These are phyloP conservation scores for Emmelina monodactyla DNA, from an alignment of 2,888 invertebrate species.

Conservation along the genomic window DNA sequence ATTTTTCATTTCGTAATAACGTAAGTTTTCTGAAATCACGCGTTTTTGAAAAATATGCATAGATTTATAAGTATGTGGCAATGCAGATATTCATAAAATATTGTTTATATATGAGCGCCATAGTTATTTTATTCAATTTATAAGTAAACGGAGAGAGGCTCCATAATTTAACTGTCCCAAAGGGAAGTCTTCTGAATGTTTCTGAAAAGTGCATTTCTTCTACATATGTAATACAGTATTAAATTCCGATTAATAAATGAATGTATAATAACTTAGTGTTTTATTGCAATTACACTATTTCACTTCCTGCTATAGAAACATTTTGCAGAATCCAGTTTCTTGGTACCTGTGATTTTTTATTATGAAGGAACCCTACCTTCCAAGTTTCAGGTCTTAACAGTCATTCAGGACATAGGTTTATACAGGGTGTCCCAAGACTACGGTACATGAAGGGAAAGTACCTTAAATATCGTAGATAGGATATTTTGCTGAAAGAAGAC, in stretches of 20 bases:
- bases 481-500: too few relatives aligned
- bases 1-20: constrained; percentile 44
- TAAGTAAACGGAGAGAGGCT: constrained; percentile 45
- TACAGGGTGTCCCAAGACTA: too few relatives aligned
- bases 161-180: constrained; percentile 58
- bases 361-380: too few relatives aligned
- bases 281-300: too few relatives aligned
- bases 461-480: too few relatives aligned
- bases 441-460: too few relatives aligned
- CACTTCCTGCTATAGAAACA: too few relatives aligned
- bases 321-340: too few relatives aligned
- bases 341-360: too few relatives aligned
- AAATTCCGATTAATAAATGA: constrained; percentile 72
- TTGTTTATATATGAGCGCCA: constrained; percentile 47
- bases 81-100: constrained; percentile 63
- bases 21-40: constrained; percentile 51
- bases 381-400: too few relatives aligned
- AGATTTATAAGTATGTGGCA: constrained; percentile 67
- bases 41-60: constrained; percentile 63
- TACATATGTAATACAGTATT: constrained; percentile 85
- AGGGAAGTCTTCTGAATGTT: constrained; percentile 86
- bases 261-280: constrained; percentile 38
- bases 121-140: constrained; percentile 51
- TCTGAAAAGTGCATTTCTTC: constrained; percentile 90
- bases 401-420: too few relatives aligned